Conservation (phyloP, 2,797 vertebrate species). For the Synanceia verrucosa region DNA sequence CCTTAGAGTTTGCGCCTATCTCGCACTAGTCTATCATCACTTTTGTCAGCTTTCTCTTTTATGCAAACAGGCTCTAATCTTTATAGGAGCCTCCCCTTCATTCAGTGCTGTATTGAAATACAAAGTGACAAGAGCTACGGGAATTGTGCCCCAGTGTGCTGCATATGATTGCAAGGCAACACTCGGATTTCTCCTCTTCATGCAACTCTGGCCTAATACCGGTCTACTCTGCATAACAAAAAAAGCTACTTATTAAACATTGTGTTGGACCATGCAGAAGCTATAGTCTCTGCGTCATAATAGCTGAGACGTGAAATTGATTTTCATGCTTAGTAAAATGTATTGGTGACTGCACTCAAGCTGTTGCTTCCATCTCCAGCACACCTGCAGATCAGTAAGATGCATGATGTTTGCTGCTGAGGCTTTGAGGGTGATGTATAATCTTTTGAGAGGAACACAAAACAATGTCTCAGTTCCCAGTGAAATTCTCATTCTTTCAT, state of each 20-base stretch:
- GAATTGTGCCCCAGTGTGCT: constrained; percentile 48
- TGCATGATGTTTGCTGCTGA: constrained; percentile 45
- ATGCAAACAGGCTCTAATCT: constrained; percentile 79
- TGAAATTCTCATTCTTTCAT: constrained; percentile 71
- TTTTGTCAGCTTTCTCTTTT: constrained; percentile 73
- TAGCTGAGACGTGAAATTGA: constrained; percentile 79
- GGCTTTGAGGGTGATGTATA: constrained; percentile 46
- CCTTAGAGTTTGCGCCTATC: constrained; percentile 69
- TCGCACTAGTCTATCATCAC: constrained; percentile 65
- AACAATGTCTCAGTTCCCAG: constrained; percentile 61
- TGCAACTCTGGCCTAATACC: constrained; percentile 44
- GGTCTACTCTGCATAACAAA: constrained; percentile 44
- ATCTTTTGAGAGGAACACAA: constrained; percentile 52
- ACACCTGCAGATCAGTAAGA: constrained; percentile 68
- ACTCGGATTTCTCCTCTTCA: constrained; percentile 45
- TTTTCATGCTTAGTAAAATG: constrained; percentile 78
- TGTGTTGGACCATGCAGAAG: constrained; percentile 68
- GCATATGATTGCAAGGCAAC: constrained; percentile 53
- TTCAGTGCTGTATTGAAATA: constrained; percentile 53
- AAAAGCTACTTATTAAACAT: constrained; percentile 65
- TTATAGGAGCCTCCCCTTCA: constrained; percentile 61
- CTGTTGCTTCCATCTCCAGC: constrained; percentile 52
- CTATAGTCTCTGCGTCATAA: constrained; percentile 58
- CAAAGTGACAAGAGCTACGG: constrained; percentile 67
- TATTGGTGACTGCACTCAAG: constrained; percentile 59